Evolutionary conservation across 2,888 invertebrate genomes (phyloP).

Genomic region (Agriotes lineatus): DNA sequence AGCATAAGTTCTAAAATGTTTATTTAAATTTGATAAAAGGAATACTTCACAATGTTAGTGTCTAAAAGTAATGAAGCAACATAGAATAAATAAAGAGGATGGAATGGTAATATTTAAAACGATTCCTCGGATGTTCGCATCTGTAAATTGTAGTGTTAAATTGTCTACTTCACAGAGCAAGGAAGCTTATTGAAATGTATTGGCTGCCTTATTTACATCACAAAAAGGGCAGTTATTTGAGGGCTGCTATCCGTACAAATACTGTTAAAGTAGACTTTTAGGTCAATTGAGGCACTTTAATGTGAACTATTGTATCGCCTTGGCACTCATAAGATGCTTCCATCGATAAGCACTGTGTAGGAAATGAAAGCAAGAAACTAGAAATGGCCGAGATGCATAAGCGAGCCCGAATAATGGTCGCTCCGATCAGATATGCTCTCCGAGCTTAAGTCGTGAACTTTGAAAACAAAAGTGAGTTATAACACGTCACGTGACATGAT

Average conservation of each 20-base stretch:
- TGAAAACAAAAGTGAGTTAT: conserved; percentile 50
- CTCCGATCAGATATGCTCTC: conserved; percentile 35
- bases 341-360: conserved; percentile 37
- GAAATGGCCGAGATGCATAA: conserved; percentile 40
- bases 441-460: conserved; percentile 34
- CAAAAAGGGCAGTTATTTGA: background rate
- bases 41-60: too few relatives aligned
- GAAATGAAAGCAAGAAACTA: conserved; percentile 43
- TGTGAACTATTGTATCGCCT: conserved; percentile 35
- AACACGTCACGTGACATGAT: conserved; percentile 46
- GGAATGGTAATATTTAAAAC: too few relatives aligned
- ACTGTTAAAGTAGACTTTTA: conserved; percentile 26
- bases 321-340: conserved; percentile 34
- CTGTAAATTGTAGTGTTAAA: too few relatives aligned
- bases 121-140: too few relatives aligned
- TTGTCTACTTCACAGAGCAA: too few relatives aligned
- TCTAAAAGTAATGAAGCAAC: too few relatives aligned
- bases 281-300: conserved; percentile 41
- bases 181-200: too few relatives aligned
- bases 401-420: conserved; percentile 35
- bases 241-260: conserved; percentile 3
- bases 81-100: too few relatives aligned
- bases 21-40: too few relatives aligned
- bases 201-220: background rate
- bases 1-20: too few relatives aligned